Evolutionary conservation across 92 coral and sea anemone species (phyloP).

Genomic region (Porites evermanni): DNA sequence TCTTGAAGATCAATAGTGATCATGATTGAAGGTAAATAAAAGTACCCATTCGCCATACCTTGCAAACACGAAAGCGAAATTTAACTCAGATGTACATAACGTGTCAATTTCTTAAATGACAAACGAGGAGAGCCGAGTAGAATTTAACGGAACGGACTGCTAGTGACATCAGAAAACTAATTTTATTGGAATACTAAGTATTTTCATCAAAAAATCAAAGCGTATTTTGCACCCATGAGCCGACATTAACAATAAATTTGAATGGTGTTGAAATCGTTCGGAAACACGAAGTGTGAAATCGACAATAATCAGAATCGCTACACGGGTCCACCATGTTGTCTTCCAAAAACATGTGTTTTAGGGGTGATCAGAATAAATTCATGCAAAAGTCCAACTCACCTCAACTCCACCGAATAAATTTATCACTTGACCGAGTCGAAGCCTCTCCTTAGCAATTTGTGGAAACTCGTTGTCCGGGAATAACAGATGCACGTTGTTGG

Average conservation of each 20-base stretch:
- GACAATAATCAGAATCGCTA: not conserved
- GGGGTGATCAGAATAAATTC: not conserved
- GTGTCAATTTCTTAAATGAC: too few relatives aligned
- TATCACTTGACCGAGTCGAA: slow-evolving; percentile 63
- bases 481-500: slow-evolving; percentile 19
- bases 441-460: slow-evolving; percentile 42
- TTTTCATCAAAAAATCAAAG: not conserved
- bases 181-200: not conserved
- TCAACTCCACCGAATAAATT: slow-evolving; percentile 90
- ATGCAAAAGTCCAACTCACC: slow-evolving; percentile 49
- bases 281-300: slow-evolving; percentile 13
- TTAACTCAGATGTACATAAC: too few relatives aligned
- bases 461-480: slow-evolving; percentile 56
- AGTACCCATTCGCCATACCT: not conserved
- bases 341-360: not conserved
- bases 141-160: too few relatives aligned
- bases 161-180: not conserved
- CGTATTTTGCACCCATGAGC: slow-evolving; percentile 11
- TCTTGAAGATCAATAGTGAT: not conserved
- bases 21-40: not conserved
- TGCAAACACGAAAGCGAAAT: not conserved
- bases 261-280: slow-evolving; percentile 38
- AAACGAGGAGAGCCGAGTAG: too few relatives aligned
- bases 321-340: not conserved
- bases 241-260: slow-evolving; percentile 8